A percentile compares a stretch with the other conserved stretches of the same genome.
phyloP scores from a whole-genome alignment of 2,113 vertebrate species.

The Tyto alba region DNA sequence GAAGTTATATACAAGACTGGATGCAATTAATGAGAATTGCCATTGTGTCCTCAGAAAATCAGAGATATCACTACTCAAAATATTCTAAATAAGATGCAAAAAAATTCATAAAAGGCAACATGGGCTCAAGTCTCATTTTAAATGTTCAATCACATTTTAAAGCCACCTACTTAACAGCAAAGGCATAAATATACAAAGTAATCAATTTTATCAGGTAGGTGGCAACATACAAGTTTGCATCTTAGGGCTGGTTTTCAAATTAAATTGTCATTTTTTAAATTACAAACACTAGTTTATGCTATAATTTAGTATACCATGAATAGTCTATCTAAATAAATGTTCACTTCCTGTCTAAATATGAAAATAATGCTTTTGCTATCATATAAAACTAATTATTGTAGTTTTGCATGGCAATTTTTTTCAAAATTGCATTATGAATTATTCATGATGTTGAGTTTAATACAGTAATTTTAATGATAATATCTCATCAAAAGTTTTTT shows the following conservation, averaged over 20 bases:
- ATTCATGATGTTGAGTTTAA: constrained; percentile 9
- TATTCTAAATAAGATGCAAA: background rate
- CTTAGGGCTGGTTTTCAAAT: constrained; percentile 31
- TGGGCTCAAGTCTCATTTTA: background rate
- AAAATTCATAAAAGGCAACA: background rate
- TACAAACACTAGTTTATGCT: constrained; percentile 13
- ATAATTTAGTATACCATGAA: background rate
- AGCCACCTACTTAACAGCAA: background rate
- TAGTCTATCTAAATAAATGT: constrained; percentile 22
- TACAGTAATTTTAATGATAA: constrained; percentile 14
- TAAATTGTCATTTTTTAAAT: constrained; percentile 42
- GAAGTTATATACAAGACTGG: background rate
- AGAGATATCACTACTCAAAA: background rate
- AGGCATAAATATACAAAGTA: constrained; percentile 14
- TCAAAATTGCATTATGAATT: constrained; percentile 22
- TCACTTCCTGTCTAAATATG: constrained; percentile 53
- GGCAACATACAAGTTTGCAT: background rate
- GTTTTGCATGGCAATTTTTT: background rate
- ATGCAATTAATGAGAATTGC: background rate
- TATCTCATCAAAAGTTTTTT: background rate
- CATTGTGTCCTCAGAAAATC: background rate
- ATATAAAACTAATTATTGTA: constrained; percentile 45
- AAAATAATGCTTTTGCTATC: constrained; percentile 48
- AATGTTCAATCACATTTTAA: background rate
- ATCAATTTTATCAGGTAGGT: constrained; percentile 15